Conservation (phyloP, 2,797 vertebrate genomes). For the Gobionotothen gibberifrons region DNA sequence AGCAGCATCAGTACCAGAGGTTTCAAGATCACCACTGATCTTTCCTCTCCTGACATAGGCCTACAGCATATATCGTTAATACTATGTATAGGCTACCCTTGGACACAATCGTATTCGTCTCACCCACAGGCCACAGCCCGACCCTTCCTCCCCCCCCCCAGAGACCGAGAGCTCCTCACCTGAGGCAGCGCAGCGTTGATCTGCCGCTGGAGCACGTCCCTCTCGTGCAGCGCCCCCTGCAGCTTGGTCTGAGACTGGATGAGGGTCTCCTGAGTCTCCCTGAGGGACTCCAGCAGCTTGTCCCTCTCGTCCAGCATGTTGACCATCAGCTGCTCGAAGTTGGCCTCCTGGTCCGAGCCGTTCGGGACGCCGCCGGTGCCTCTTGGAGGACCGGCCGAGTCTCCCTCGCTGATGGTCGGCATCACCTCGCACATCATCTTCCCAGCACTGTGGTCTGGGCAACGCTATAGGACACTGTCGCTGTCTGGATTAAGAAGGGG, state of each 20-base stretch:
- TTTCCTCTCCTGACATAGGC: neutral
- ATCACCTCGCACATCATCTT: conserved; percentile 98
- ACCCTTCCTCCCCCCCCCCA: neutral
- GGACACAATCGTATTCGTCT: neutral
- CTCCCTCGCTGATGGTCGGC: conserved; percentile 97
- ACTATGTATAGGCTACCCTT: neutral
- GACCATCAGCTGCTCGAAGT: conserved; percentile 99
- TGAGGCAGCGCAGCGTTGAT: conserved; percentile 95
- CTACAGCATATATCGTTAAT: neutral
- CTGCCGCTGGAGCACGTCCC: conserved; percentile 96
- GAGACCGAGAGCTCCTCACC: conserved; percentile 82
- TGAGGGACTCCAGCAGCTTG: conserved; percentile 95
- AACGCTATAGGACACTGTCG: conserved; percentile 62
- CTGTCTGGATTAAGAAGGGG: conserved; percentile 49
- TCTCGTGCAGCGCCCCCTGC: conserved; percentile 93
- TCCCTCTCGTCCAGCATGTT: conserved; percentile 98
- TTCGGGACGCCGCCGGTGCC: conserved; percentile 80
- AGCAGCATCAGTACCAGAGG: neutral
- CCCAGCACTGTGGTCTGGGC: conserved; percentile 47
- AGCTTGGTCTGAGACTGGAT: conserved; percentile 91
- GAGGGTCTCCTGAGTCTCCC: conserved; percentile 95
- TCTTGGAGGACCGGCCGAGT: conserved; percentile 90
- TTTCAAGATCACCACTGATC: neutral
- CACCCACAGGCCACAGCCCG: no score
- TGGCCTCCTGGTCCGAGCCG: conserved; percentile 90